These are phyloP conservation scores for Ornithorhynchus anatinus DNA, from an alignment of 2,113 vertebrate genomes.

Conservation along the genomic window DNA sequence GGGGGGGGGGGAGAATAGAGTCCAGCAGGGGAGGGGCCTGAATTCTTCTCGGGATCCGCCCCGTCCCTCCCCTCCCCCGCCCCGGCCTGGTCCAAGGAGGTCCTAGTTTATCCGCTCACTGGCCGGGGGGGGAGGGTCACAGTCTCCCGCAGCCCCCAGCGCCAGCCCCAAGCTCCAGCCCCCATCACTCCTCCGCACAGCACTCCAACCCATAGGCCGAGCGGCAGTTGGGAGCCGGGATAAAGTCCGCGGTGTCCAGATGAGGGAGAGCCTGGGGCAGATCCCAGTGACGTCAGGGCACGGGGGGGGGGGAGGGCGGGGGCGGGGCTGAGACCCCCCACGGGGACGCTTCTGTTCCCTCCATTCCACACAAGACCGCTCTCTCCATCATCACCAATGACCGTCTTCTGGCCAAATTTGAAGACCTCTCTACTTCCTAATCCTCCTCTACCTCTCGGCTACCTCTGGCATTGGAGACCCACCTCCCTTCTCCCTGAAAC, in stretches of 20 bases:
- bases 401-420: too few species aligned
- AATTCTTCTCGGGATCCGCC: too few species aligned
- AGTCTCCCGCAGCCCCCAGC: background rate
- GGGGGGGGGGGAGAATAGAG: background rate
- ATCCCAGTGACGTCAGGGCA: conserved; percentile 39
- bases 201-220: conserved; percentile 45
- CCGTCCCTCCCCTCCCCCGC: background rate
- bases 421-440: too few species aligned
- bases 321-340: conserved; percentile 26
- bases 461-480: too few species aligned
- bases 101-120: background rate
- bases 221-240: conserved; percentile 57
- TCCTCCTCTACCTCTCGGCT: too few species aligned
- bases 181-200: conserved; percentile 7
- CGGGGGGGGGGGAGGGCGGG: conserved; percentile 40
- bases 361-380: too few species aligned
- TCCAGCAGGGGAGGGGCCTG: too few species aligned
- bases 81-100: background rate
- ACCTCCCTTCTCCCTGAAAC: too few species aligned
- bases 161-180: conserved; percentile 17
- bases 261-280: conserved; percentile 27
- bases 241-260: conserved; percentile 54
- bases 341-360: too few species aligned
- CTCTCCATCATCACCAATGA: too few species aligned
- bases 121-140: background rate